Evolutionary conservation across 2,797 vertebrate species (phyloP), one percentile per base, ranked within the genome.

Genomic region (Vultur gryphus): DNA sequence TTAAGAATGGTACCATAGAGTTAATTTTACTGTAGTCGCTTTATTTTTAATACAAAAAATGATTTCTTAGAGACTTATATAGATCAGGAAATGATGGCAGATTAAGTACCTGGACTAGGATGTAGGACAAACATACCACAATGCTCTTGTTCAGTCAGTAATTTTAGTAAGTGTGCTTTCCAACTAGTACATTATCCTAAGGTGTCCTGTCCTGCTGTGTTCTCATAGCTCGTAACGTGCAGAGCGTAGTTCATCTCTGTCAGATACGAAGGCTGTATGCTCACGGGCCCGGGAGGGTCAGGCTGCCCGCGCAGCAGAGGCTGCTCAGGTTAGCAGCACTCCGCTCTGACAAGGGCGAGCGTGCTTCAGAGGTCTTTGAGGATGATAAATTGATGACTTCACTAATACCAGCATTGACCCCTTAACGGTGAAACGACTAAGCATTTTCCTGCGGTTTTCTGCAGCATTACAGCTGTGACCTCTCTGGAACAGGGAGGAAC

Each of bases 41-140:
- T 95, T 95, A 94, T 95, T 96, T 95, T 94, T 87, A 95, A 90
- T 92, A 94, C 31, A 82, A 94, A 95, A 70, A 75, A 72, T 58
- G 3, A 70, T 58, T 93, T 95, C 57, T 66, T 70, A 55, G 65
- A 91, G 85, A 67, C 33, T 59, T 49, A 52, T 12, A 70, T 15
- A 76, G 87, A 91, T 84, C 85, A 94, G 85, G 51, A 95, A 87
- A 64, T 9, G 10, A 66, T 5, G 3, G 76, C 83, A 87, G 85
- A 92, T 33, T 6, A 91, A 84, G 73, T 86, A 55, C 71, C 73
- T 80, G 82, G 66, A 21, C 70, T 48, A 35, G 90, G 70, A 89
- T 93, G 90, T 95, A 80, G 93, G 93, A 75, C 96, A 93, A 73
- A 70, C 69, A 41, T 76, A 92, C 77, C 83, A 66, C 48, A 77